Evolutionary conservation across 2,113 vertebrate genomes (phyloP), one percentile per base, ranked within the genome.

Genomic region (Malurus melanocephalus): DNA sequence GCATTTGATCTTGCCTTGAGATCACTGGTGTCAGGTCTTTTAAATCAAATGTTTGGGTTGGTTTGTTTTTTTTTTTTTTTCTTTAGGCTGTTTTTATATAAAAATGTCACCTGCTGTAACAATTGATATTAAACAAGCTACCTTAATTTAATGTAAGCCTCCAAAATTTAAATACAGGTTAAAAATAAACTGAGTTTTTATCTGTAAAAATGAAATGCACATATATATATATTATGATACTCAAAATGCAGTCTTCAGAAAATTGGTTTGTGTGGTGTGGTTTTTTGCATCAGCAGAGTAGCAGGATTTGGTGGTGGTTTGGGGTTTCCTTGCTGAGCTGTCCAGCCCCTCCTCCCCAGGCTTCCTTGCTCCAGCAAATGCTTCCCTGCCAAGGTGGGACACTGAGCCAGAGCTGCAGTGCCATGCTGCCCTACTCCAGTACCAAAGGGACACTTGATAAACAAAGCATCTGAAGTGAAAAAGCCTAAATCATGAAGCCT

Each of bases 221-320:
- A 97, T 96, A 94, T 96, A 95, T 95, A 96, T 95, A 96, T 96
- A 98, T 96, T 97, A 96, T 96, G 96, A 96, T 97, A 97, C 96
- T 98, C 97, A 96, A 98, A 98, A 98, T 97, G 97, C 96, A 96
- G 94, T 96, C 96, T 97, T 97, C 96, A 95, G 96, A 97, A 97
- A 97, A 97, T 96, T 93, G 92, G 92, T 93, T 95, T 96, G 96
- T 96, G 96, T 97, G 96, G 95, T 97, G 97, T 96, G 97, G 13
- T 97, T 97, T 89, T 97, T 97, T 97, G 85, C 87, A 89, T 95
- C 94, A 95, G 88, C 87, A 95, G 88, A 83, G 68, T 64, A 91
- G 91, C 84, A 93, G 78, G 51, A 93, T 65, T 89, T 57, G 3
- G 13, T 53, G 3, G 13, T 91, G 89, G 78, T 92, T 78, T 93